Evolutionary conservation across 2,888 invertebrate species (phyloP), one percentile per base, ranked within the genome.

Genomic region (Abrostola tripartita): DNA sequence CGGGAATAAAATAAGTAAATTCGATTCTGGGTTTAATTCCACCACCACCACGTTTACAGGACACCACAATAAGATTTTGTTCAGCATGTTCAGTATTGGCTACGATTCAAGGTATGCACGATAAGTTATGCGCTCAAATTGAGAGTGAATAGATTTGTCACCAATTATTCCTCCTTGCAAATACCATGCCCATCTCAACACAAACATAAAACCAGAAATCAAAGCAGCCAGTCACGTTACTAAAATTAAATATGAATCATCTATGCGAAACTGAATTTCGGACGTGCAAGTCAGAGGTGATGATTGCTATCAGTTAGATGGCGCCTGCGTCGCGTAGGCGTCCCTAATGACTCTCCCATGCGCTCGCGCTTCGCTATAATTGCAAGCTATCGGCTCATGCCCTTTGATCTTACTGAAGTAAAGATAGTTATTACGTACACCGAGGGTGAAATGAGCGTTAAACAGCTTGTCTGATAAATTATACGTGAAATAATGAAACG

Each of bases 381-480:
- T 92, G 92, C 92, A 88, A 89, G 85, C 87, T 88, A 86, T 89
- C 90, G 91, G 90, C 90, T 84, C 87, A 83, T 90, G 93, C 91
- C 93, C 94, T 94, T 93, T 94, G 93, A 93, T 93, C 93, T 91
- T 73, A 49, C 71, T 83, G 85, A 86, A 88, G 88, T 90, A 91
- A 91, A 89, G 91, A 91, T 92, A 91, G 93, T 93, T 93, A 94
- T 93, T 94, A 93, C 87, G 85, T 86, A 87, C 88, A 90, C 87
- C 86, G 87, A 90, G 92, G 92, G 90, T 90, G 91, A 90, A 92
- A 92, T 93, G 88, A 90, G 88, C 90, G 90, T 85, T 92, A 92
- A 92, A 92, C 86, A 89, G 86, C 89, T 87, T 91, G 92, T 90
- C 91, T 86, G 86, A 91, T 91, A 91, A 92, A 92, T 93, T 90